Evolutionary conservation across 2,888 invertebrate genomes (phyloP), one percentile per base, ranked within the genome.

Genomic region (Phasia obesa): DNA sequence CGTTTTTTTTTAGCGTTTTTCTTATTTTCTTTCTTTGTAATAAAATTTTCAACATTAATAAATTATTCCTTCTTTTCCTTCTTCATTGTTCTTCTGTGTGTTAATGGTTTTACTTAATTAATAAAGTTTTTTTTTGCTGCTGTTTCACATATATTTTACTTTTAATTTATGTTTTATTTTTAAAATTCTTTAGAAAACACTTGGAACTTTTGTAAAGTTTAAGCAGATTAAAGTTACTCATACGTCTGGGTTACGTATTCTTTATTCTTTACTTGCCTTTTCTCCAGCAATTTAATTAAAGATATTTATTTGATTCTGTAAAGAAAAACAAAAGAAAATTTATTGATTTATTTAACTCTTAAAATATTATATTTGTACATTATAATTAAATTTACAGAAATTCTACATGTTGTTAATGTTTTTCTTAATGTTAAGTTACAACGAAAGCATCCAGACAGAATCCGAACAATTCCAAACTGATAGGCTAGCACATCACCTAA

Each of bases 91-190:
- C 35, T 15, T 13, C 6, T 27, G 4, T 15, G 19, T 42, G 23
- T 47, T 49, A 78, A 38, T 64, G 51, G 49, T 71, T 78, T 71
- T 71, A 17, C 31, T 42, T 78, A 78, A 78, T 78, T 78, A 78
- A 71, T 71, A 65, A 49, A 71, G 44, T 71, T 71, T 31, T 67
- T 17, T 23, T 25, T 57, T 44, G 19, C 4, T 53, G 25, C 2
- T 53, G 13, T 1, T 42, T 51, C 25, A 25, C 1, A 42, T 5
- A 23, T 6, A 59, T 6, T n/a, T 42, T 60, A 15, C 17, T 42
- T 78, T 38, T 17, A 57, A 47, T 70, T 55, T 64, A 55, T 77
- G 49, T 65, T 55, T 55, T 31, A 42, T 53, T 38, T 57, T 57
- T 38, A 25, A 64, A 64, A 55, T 57, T 70, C 35, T 57, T 49